Base-by-base conservation (phyloP, 2,113 vertebrate genomes). In the Crotalus horridus region DNA sequence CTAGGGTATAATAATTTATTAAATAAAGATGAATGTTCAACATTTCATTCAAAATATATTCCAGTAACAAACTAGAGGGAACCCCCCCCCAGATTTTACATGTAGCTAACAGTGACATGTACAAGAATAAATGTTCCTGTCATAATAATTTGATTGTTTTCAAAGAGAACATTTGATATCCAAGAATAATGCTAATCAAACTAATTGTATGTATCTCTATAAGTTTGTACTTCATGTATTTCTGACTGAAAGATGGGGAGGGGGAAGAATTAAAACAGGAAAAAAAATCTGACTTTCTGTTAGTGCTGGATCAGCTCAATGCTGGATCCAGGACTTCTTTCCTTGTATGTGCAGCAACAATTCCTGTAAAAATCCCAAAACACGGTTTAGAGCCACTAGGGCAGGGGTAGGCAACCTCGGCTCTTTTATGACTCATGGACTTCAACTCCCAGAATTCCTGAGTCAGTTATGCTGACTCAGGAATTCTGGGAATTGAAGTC, bases 211-310 rank as follows among this genome's bases (percentile, higher is more conserved):
- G 53, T 53, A 51, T 39, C 5, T 24, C 7, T 0, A 0, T 29
- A 85, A 43, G 0, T 10, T 29, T 64, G 2, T 0, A 0, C 2
- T 54, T 0, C 58, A 0, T 0, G 55, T 54, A 0, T 9, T 0
- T 8, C 0, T 4, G 88, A 43, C 23, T 53, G 6, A 21, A 0
- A 46, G 33, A 7, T 33, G 17, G 4, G 0, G 86, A 53, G 92
- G 51, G 15, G 7, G 6, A 10, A 4, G 0, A 0, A 46, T 21
- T 11, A 54, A 64, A 53, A 88, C 29, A 10, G 48, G 13, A 51
- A 8, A 51, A 51, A 51, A 51, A 51, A 51, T 33, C 2, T 13
- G 61, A 69, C 61, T 69, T 29, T 81, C n/a, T 1, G 2, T 39
- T 39, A 39, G 33, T 81, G 17, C 2, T 81, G 74, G 74, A 81